phyloP scores from a whole-genome alignment of 2,113 vertebrate genomes.

The Bos javanicus region DNA sequence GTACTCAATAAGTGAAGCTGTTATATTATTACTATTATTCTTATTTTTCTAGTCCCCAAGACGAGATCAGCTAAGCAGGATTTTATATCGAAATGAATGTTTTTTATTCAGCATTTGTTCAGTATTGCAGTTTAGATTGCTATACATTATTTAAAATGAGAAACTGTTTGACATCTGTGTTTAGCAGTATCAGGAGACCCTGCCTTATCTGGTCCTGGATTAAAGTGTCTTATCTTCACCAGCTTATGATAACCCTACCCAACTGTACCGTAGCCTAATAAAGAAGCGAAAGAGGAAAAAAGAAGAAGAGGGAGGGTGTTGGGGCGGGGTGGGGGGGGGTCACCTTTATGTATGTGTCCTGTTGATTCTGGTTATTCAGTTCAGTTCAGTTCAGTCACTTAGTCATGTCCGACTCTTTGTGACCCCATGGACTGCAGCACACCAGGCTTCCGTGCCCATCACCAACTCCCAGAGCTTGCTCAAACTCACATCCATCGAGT shows the following conservation, averaged over 20 bases:
- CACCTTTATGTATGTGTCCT: neutral
- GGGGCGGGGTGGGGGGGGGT: neutral
- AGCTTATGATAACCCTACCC: neutral
- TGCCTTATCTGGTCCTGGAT: neutral
- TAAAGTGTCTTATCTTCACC: neutral
- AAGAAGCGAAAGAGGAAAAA: neutral
- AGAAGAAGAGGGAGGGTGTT: neutral
- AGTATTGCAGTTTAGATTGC: neutral
- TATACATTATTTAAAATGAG: neutral
- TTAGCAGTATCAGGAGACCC: neutral
- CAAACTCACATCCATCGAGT: neutral
- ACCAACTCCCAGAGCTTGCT: neutral
- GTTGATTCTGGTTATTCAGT: neutral
- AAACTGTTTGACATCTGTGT: neutral
- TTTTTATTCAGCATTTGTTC: neutral
- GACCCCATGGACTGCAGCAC: neutral
- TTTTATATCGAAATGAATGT: neutral
- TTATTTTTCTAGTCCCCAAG: neutral
- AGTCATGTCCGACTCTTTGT: rapidly evolving
- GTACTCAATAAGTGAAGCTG: neutral
- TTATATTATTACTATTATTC: neutral
- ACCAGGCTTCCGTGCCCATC: neutral
- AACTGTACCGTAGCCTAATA: neutral
- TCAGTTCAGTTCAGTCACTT: neutral
- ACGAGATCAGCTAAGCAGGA: neutral